Conservation (phyloP, 2,113 vertebrate genomes). For the Halichoerus grypus region DNA sequence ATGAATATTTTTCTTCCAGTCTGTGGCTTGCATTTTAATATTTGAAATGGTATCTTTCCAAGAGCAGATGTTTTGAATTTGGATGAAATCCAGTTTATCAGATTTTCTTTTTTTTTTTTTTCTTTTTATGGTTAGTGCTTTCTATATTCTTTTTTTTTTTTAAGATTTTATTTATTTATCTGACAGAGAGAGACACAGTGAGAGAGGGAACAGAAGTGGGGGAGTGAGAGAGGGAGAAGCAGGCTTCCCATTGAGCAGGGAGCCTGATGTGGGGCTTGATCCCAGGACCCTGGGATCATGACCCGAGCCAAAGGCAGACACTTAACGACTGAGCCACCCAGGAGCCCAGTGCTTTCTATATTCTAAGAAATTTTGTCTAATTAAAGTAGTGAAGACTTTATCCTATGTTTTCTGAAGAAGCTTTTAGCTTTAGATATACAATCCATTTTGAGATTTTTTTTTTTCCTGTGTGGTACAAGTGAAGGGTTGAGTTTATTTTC, state of each 20-base stretch:
- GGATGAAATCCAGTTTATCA: background rate
- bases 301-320: no score
- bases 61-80: background rate
- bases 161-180: no score
- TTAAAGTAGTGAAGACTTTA: background rate
- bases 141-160: background rate
- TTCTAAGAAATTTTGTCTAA: background rate
- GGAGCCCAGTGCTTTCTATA: background rate
- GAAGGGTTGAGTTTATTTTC: background rate
- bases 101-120: background rate
- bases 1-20: background rate
- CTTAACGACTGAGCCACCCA: no score
- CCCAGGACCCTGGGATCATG: no score
- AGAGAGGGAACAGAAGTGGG: no score
- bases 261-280: no score
- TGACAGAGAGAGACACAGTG: no score
- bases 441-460: background rate
- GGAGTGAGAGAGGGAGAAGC: no score
- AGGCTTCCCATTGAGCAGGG: no score
- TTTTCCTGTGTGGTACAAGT: background rate
- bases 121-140: background rate
- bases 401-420: background rate
- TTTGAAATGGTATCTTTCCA: background rate
- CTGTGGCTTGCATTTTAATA: background rate
- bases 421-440: background rate